phyloP scores from a whole-genome alignment of 1,140 invertebrate genomes.

The Phthorimaea operculella region DNA sequence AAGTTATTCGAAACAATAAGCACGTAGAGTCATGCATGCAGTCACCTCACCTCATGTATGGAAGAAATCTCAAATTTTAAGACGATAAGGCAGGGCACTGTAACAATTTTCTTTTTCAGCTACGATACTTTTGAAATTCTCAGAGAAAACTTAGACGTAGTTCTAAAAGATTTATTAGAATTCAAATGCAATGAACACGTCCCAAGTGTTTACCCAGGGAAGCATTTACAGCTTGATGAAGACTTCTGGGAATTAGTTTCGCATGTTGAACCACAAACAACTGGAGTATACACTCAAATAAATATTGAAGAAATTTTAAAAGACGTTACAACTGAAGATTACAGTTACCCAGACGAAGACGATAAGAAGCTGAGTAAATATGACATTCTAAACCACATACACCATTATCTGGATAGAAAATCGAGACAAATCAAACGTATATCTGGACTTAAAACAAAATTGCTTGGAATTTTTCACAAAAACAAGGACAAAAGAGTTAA shows the following conservation, averaged over 20 bases:
- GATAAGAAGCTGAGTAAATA: slow-evolving; percentile 18
- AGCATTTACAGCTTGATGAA: slow-evolving; percentile 34
- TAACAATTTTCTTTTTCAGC: slow-evolving; percentile 32
- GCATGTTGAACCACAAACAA: not conserved
- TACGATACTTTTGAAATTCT: slow-evolving; percentile 87
- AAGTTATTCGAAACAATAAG: too few species aligned
- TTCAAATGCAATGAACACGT: slow-evolving; percentile 38
- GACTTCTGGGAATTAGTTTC: not conserved
- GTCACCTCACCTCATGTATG: too few species aligned
- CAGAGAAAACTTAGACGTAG: slow-evolving; percentile 78
- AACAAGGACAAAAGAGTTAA: slow-evolving; percentile 14
- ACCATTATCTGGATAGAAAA: slow-evolving; percentile 42
- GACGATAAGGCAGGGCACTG: too few species aligned
- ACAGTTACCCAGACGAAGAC: not conserved
- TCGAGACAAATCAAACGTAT: slow-evolving; percentile 20
- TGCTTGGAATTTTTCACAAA: slow-evolving; percentile 20
- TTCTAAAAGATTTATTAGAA: slow-evolving; percentile 76
- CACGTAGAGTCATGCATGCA: too few species aligned
- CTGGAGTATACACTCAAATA: not conserved
- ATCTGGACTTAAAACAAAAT: slow-evolving; percentile 23
- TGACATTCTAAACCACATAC: slow-evolving; percentile 44
- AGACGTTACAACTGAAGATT: slow-evolving; percentile 14
- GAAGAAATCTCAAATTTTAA: too few species aligned
- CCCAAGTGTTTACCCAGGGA: slow-evolving; percentile 40
- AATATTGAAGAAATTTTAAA: slow-evolving; percentile 24